These are phyloP conservation scores for Helicoverpa assulta DNA, from an alignment of 2,888 invertebrate species.

Conservation along the genomic window DNA sequence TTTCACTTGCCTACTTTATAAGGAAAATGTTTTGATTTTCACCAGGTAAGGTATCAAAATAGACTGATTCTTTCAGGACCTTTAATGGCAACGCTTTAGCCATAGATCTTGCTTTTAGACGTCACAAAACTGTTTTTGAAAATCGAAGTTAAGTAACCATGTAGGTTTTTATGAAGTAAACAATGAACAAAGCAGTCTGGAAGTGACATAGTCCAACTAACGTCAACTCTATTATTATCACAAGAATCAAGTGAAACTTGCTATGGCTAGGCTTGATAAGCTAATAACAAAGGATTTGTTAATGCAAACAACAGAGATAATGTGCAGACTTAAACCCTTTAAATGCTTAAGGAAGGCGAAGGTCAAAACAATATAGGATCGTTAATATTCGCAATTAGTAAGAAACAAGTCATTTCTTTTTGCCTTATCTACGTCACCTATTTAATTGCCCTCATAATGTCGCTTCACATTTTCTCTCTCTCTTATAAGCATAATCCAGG, in stretches of 20 bases:
- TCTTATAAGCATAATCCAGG: background rate
- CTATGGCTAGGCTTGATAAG: slow-evolving; percentile 45
- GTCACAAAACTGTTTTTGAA: background rate
- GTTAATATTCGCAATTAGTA: slow-evolving; percentile 1
- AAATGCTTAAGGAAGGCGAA: slow-evolving; percentile 20
- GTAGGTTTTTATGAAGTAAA: slow-evolving; percentile 24
- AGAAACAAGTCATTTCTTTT: slow-evolving; percentile 17
- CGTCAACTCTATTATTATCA: slow-evolving; percentile 53
- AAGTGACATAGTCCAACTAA: slow-evolving; percentile 35
- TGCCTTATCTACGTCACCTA: background rate
- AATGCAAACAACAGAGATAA: slow-evolving; percentile 25
- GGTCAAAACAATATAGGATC: slow-evolving; percentile 21
- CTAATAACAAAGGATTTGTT: slow-evolving; percentile 46
- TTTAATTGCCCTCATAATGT: background rate
- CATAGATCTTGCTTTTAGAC: background rate
- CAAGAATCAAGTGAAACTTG: slow-evolving; percentile 49
- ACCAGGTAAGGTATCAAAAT: background rate
- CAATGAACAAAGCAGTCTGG: slow-evolving; percentile 48
- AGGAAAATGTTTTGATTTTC: background rate
- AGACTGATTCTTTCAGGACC: background rate
- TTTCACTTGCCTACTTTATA: background rate
- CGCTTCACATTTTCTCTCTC: background rate
- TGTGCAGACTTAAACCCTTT: slow-evolving; percentile 22
- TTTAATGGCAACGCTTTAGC: background rate
- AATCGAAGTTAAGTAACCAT: background rate